Base-by-base conservation (phyloP, 2,888 invertebrate genomes). In the Cyclophora albipunctata region DNA sequence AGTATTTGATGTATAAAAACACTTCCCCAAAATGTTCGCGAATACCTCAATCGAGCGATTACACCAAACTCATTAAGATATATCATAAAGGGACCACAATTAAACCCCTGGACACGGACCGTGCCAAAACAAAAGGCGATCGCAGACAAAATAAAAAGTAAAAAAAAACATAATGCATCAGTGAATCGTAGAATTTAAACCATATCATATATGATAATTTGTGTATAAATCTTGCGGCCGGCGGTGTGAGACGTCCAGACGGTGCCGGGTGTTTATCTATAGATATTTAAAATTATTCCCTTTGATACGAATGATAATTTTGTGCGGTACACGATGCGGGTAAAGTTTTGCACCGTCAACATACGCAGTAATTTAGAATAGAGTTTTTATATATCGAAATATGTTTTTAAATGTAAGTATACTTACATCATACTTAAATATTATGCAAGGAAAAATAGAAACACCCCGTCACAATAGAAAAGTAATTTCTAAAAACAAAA, bases 221-320 rank as follows among this genome's bases (percentile, higher is more conserved):
- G 56, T 60, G 75, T 80, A 83, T 87, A 86, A 86, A 85, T 87
- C 87, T 86, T 84, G 71, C 70, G 75, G 73, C 54, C 59, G 68
- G 71, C 69, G 73, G 76, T 75, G 75, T 71, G 78, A 65, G 78
- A 67, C 73, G 86, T 84, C 85, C 84, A 84, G 82, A 57, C 69
- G 73, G 73, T 73, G 69, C 73, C 73, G 67, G 33, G 68, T 77
- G 76, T 72, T 75, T 79, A 76, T 82, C 79, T 82, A 78, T 82
- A 83, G 76, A 79, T 81, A 84, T 87, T 86, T 84, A 81, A 88
- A 86, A 87, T 73, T 88, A 87, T 89, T 88, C 87, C 79, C 87
- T 89, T 89, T 89, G 88, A 89, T 88, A 80, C 81, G 73, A 74
- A 86, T 81, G 86, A 86, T 89, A 87, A 88, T 87, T 86, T 83